Base-by-base conservation (phyloP, 2,888 invertebrate species). In the Asteroscopus sphinx region DNA sequence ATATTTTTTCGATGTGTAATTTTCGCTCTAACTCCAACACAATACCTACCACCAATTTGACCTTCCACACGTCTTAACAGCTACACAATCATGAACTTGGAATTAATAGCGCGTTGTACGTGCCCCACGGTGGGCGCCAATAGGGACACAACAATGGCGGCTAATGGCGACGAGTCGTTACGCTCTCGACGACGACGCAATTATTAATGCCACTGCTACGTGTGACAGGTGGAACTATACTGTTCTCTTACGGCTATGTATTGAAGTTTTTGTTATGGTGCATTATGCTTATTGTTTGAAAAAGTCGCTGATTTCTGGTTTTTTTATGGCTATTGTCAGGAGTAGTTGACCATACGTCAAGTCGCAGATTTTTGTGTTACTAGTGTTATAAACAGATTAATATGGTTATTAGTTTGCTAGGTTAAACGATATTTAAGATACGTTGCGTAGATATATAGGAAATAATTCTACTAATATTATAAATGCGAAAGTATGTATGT, bases 161-260 rank as follows among this genome's bases (percentile, higher is more conserved):
- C 89, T 92, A 92, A 91, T 91, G 89, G 87, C 83, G 85, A 64
- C 79, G 84, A 76, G 82, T 88, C 83, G 85, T 89, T 87, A 86
- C 76, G 79, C 84, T 75, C 89, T 86, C 75, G 54, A 81, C 73
- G 55, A 58, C 47, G 49, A 68, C 67, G 71, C 65, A 49, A 60
- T 69, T 70, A 65, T 70, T 69, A 62, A 62, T 65, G 59, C 35
- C 36, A n/a, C 58, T 55, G 51, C 54, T 65, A 64, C 68, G 67
- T 69, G 69, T 68, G 52, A 69, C 70, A 68, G 69, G 69, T 69
- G 65, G 46, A 40, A 46, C 59, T 69, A 64, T 53, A 40, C 49
- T 37, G 44, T 67, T 61, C 62, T 58, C 49, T 32, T 67, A 53
- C 49, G 46, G 33, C 6, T 52, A 9, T 26, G 30, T 30, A 12